A percentile compares a stretch with the other conserved stretches of the same genome.
phyloP scores from a whole-genome alignment of 92 coral and sea anemone genomes.

The Phymanthus crucifer region DNA sequence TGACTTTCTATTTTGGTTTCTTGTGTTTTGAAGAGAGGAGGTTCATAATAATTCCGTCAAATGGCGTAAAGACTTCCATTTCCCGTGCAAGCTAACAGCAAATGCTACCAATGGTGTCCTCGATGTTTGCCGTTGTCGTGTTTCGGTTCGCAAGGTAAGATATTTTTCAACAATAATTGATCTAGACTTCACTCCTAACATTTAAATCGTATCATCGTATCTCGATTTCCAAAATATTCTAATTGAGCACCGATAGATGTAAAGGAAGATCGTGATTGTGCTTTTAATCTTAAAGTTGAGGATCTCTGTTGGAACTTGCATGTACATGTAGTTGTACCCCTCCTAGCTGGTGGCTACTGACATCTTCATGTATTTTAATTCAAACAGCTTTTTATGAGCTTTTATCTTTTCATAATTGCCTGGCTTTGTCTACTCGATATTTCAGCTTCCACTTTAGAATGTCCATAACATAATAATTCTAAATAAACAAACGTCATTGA shows the following conservation, averaged over 20 bases:
- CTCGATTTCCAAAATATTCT: not conserved
- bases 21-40: constrained; percentile 65
- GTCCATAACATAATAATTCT: too few species aligned
- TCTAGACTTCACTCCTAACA: not conserved
- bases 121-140: constrained; percentile 86
- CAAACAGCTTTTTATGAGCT: too few species aligned
- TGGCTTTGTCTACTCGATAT: too few species aligned
- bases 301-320: not conserved
- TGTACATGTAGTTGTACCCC: too few species aligned
- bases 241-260: constrained; percentile 12
- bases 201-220: not conserved
- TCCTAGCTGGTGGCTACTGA: not conserved
- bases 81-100: constrained; percentile 97
- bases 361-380: too few species aligned
- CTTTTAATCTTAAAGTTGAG: not conserved
- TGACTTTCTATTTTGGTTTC: not conserved
- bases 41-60: constrained; percentile 89
- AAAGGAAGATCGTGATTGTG: constrained; percentile 3
- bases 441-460: too few species aligned
- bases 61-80: constrained; percentile 83
- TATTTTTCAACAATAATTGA: not conserved
- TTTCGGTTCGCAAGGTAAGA: constrained; percentile 94
- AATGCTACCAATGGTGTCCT: constrained; percentile 89
- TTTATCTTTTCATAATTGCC: too few species aligned
- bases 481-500: not conserved